Conservation (phyloP, 2,797 vertebrate species). For the Cryptoprocta ferox region DNA sequence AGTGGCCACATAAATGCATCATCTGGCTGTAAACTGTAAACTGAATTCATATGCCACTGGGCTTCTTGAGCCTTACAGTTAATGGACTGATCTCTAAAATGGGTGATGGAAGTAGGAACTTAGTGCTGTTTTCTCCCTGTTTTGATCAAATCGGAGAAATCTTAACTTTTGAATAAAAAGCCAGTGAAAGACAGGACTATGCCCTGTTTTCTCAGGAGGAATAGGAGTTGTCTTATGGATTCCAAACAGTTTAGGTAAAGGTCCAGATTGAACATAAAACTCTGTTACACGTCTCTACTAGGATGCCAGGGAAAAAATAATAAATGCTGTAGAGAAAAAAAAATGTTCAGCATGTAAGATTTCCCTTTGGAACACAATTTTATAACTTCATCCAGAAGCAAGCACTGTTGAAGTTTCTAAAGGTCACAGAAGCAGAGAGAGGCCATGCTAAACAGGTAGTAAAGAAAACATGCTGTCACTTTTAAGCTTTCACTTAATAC, state of each 20-base stretch:
- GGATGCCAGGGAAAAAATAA: not conserved
- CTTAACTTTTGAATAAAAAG: slow-evolving; percentile 85
- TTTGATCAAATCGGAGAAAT: slow-evolving; percentile 71
- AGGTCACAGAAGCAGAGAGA: not conserved
- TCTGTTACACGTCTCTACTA: slow-evolving; percentile 85
- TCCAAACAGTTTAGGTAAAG: slow-evolving; percentile 93
- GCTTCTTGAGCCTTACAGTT: slow-evolving; percentile 66
- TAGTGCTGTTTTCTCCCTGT: slow-evolving; percentile 74
- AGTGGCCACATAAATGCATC: accelerated
- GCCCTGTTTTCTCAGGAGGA: slow-evolving; percentile 71
- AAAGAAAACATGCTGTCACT: not conserved
- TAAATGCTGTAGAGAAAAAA: not conserved
- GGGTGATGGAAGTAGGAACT: not conserved
- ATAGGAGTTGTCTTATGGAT: slow-evolving; percentile 85
- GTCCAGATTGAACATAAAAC: slow-evolving; percentile 91
- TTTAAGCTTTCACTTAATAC: not conserved
- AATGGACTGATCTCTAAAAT: slow-evolving; percentile 22
- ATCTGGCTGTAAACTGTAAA: not conserved
- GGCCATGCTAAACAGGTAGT: not conserved
- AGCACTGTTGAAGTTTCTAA: not conserved
- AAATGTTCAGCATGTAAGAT: not conserved
- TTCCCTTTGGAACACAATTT: slow-evolving; percentile 38
- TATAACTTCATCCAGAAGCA: slow-evolving; percentile 4
- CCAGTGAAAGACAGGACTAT: slow-evolving; percentile 66
- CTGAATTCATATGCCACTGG: accelerated